phyloP scores from a whole-genome alignment of 2,888 invertebrate species.

The Incurvaria masculella region DNA sequence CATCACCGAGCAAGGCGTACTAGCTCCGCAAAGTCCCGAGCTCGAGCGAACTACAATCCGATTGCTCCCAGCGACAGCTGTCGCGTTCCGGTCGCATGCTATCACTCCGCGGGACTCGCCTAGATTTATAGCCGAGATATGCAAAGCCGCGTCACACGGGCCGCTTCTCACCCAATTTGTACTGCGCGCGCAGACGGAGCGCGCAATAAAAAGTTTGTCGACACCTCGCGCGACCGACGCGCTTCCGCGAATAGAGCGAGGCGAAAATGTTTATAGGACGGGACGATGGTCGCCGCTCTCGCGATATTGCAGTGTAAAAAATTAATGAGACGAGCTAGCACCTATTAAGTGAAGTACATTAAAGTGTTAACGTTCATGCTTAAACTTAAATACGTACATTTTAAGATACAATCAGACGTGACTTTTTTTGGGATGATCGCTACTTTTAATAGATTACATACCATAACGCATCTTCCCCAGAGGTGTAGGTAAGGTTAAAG shows the following conservation, averaged over 20 bases:
- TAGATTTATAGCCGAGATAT: conserved; percentile 35
- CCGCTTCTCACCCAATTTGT: conserved; percentile 39
- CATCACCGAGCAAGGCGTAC: background rate
- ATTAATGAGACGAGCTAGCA: too few species aligned
- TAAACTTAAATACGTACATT: too few species aligned
- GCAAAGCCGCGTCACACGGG: conserved; percentile 32
- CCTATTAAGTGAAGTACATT: too few species aligned
- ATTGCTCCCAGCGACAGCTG: background rate
- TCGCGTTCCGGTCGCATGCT: background rate
- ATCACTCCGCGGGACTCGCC: conserved; percentile 12
- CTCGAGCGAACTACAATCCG: background rate
- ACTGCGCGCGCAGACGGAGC: conserved; percentile 22
- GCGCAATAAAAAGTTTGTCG: conserved; percentile 30
- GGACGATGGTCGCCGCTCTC: too few species aligned
- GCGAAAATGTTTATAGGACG: too few species aligned
- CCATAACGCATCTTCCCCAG: too few species aligned
- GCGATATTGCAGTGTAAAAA: too few species aligned
- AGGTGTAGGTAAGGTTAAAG: too few species aligned
- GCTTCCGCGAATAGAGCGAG: conserved; percentile 19
- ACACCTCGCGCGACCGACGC: conserved; percentile 18
- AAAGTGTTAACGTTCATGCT: too few species aligned
- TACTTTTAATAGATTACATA: too few species aligned
- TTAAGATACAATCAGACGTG: too few species aligned
- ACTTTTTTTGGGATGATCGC: too few species aligned
- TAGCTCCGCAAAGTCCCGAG: background rate